Percentiles rank a stretch among this genome's conserved stretches.
Conservation (phyloP, 2,888 invertebrate genomes). For the Tubulanus polymorphus region DNA sequence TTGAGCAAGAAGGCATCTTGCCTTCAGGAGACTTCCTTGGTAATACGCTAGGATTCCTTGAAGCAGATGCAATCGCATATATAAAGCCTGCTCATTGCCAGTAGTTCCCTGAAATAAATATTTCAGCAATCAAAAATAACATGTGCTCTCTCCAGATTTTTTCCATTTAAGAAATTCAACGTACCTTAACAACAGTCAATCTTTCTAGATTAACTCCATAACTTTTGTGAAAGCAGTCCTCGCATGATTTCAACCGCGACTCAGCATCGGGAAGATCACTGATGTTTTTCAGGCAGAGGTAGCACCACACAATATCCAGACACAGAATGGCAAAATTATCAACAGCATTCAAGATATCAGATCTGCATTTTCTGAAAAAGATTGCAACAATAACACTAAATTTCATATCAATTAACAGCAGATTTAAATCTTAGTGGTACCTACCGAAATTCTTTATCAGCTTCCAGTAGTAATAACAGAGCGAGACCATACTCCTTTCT, state of each 20-base stretch:
- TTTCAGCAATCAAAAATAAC: background rate
- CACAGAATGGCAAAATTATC: constrained; percentile 81
- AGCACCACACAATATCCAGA: constrained; percentile 86
- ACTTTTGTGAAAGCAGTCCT: constrained; percentile 63
- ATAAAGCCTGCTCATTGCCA: constrained; percentile 69
- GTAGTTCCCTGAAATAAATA: constrained; percentile 36
- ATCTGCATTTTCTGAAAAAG: constrained; percentile 62
- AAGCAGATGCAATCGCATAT: constrained; percentile 73
- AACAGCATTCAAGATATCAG: constrained; percentile 65
- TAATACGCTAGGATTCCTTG: constrained; percentile 78
- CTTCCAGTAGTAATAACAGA: constrained; percentile 70
- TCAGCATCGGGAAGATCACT: constrained; percentile 70
- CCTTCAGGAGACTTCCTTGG: constrained; percentile 66
- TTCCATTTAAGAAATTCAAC: background rate
- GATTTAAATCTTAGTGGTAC: too few species aligned
- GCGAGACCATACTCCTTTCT: constrained; percentile 67
- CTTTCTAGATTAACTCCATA: constrained; percentile 67
- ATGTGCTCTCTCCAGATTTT: background rate
- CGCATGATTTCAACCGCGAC: constrained; percentile 64
- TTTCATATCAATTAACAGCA: constrained; percentile 5
- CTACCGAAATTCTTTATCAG: constrained; percentile 62
- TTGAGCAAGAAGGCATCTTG: constrained; percentile 59
- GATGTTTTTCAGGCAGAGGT: constrained; percentile 70
- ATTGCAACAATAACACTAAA: constrained; percentile 18
- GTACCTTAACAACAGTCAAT: constrained; percentile 44